Evolutionary conservation across 2,888 invertebrate species (phyloP), one percentile per base, ranked within the genome.

Genomic region (Tachina lurida): DNA sequence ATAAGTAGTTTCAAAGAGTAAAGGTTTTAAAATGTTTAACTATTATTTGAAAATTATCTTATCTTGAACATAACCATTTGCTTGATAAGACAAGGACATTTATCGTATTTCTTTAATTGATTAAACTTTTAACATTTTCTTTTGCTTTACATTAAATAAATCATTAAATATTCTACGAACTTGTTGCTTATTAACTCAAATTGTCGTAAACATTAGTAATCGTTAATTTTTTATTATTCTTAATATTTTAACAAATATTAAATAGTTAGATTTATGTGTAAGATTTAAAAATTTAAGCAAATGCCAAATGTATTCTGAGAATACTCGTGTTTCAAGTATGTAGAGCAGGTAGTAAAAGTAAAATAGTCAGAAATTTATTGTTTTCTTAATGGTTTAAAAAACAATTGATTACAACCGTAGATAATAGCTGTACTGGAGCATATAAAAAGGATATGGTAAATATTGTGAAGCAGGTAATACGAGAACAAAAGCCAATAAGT

Each of bases 201-300:
- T 15, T 13, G 43, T 70, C 22, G 22, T 54, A 56, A 71, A 71
- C 10, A 56, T 45, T 43, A 3, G 41, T 67, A 74, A 63, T 43
- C 31, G 2, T 12, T 45, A n/a, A 56, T 43, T 71, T 52, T 19
- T 31, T 49, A n/a, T 5, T 54, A 54, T 54, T 41, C 1, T 19
- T 54, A 45, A 54, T 10, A 13, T 19, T 19, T 19, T 41, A 15
- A n/a, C 12, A 56, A 56, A 13, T 19, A 7, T 7, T 7, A 5
- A 17, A 3, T 15, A 39, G n/a, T 15, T 39, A 10, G 31, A 31
- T 43, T 12, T 43, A 19, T 19, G 10, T 9, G 12, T 10, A 12
- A 63, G n/a, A n/a, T 52, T 52, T 15, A 13, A 39, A 52, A 52
- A 39, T 15, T 12, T 52, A 56, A 2, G 10, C 19, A 58, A 71